These are phyloP conservation scores for Ips typographus DNA, from an alignment of 1,140 invertebrate species.

Conservation along the genomic window DNA sequence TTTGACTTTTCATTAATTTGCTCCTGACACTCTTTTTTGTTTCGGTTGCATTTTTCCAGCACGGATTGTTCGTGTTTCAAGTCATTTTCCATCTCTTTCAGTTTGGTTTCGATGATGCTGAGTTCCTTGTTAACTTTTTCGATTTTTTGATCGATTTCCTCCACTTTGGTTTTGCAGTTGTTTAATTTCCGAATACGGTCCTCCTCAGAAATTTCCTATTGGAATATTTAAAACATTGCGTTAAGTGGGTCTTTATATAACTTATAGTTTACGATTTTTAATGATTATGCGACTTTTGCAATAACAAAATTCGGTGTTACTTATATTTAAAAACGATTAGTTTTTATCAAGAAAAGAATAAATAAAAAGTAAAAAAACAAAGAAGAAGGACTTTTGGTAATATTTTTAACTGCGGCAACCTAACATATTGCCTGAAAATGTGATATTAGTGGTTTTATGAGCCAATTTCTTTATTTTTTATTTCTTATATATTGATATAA, in stretches of 20 bases:
- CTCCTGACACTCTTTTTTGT: conserved; percentile 94
- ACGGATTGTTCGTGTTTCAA: conserved; percentile 69
- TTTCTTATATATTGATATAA: no score
- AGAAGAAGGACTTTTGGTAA: no score
- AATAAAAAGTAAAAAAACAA: no score
- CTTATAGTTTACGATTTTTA: neutral
- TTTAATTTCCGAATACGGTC: conserved; percentile 86
- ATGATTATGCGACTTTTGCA: neutral
- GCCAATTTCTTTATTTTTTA: no score
- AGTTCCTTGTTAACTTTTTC: conserved; percentile 81
- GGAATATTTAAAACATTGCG: neutral
- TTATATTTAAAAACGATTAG: no score
- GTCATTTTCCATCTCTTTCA: conserved; percentile 76
- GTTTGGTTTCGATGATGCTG: conserved; percentile 77
- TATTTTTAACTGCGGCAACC: no score
- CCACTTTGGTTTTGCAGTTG: conserved; percentile 79
- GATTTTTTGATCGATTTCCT: conserved; percentile 78
- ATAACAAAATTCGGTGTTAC: neutral
- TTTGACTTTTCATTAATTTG: conserved; percentile 96
- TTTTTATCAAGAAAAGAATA: no score
- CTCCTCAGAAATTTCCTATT: conserved; percentile 86
- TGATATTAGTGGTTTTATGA: no score
- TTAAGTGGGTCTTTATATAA: neutral
- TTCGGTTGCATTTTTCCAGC: conserved; percentile 79
- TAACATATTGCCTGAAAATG: no score